Evolutionary conservation across 2,113 vertebrate species (phyloP), one percentile per base, ranked within the genome.

Genomic region (Chionis minor): DNA sequence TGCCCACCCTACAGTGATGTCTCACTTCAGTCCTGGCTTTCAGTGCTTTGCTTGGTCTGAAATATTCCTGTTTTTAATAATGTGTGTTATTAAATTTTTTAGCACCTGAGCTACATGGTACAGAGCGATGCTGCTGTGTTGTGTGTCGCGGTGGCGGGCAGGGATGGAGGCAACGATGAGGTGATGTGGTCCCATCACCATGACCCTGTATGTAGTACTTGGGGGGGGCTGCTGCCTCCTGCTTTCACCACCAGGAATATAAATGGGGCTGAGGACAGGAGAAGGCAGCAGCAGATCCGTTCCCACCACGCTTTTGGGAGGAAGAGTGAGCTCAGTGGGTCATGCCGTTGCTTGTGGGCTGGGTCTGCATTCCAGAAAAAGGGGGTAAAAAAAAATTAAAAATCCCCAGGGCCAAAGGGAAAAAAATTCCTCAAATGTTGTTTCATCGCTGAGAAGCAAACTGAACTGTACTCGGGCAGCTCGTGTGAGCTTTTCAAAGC

Each of bases 101-200:
- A 32, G 61, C 49, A 15, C 49, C 73, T 44, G 56, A 81, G 45
- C 73, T 56, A 9, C 8, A 1, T 18, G 20, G 9, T 11, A 8
- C 3, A 8, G 49, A 49, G 82, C 1, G 16, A n/a, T 30, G 54
- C 52, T 42, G 66, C 56, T 77, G 17, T 0, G 0, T 21, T 5
- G 14, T 17, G 63, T 10, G 10, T 23, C 9, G 1, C 2, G 2
- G 28, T 0, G 0, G 61, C 40, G 28, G 44, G 44, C 44, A 21
- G 73, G 72, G 79, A 22, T 58, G 63, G 71, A 66, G 38, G 20
- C 40, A 49, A 32, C 4, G 1, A 19, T 23, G 67, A 42, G 28
- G 14, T 55, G 67, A 49, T 22, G 55, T 11, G 62, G 8, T 81
- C 51, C 26, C 30, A 5, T 19, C 35, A 11, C 22, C 2, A 0